Evolutionary conservation across 1,140 invertebrate species (phyloP), one percentile per base, ranked within the genome.

Genomic region (Drosophila funebris): DNA sequence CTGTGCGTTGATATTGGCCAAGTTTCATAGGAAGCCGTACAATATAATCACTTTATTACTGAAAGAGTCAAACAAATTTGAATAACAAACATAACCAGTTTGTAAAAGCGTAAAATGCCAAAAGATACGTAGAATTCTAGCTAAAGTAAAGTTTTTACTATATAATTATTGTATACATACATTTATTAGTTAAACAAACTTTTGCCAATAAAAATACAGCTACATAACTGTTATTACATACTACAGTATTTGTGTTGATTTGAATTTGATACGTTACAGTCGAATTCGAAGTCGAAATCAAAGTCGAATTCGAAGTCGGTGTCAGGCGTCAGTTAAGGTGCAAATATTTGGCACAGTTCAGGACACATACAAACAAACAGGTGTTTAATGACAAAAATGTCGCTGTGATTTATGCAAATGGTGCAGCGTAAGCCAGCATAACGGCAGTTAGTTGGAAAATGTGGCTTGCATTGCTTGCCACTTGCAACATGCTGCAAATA

Each of bases 371-470:
- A 58, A 44, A 62, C 67, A 61, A 43, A 76, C 73, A 73, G 73
- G 73, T 75, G 73, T 75, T 75, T 74, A 75, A 72, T 72, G 70
- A 70, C 66, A 76, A 77, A 60, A 68, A 73, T 76, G 73, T 73
- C 63, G 50, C 62, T 56, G 63, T 68, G 73, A 76, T 76, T 76
- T 76, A 76, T 76, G 73, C 63, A 76, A 76, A 76, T 73, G 63
- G 70, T 73, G 63, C 56, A 76, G 24, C 66, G 13, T 20, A 36
- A 24, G 57, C 18, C 62, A 66, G 52, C 48, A 29, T 33, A 63
- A 54, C 50, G 50, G 50, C 61, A 64, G 18, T 24, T 41, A 20
- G 53, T 64, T 52, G 52, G 50, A 52, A 69, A 69, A 62, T 69
- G 57, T 64, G 24, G 24, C 57, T 4, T 48, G 57, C 52, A n/a